Percentiles rank a stretch among this genome's conserved stretches.
These are phyloP conservation scores for Chelidonichthys spinosus DNA, from an alignment of 2,797 vertebrate genomes.

Conservation along the genomic window DNA sequence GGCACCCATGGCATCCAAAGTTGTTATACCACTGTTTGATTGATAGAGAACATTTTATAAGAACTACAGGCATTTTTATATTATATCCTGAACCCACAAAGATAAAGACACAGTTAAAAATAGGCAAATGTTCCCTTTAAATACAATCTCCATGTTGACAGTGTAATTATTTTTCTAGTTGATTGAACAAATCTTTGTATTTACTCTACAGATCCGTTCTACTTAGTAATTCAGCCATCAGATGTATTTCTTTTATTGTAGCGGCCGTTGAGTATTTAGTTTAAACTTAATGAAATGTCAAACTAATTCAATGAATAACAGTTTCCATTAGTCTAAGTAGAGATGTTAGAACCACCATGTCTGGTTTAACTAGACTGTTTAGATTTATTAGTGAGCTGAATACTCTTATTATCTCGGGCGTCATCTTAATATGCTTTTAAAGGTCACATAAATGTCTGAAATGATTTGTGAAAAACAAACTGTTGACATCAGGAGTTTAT, in stretches of 20 bases:
- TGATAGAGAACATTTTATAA: too few species aligned
- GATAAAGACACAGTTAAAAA: too few species aligned
- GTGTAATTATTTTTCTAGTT: neutral
- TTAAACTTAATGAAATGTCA: neutral
- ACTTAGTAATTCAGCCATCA: neutral
- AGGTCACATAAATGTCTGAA: neutral
- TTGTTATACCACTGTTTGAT: too few species aligned
- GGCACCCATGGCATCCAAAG: too few species aligned
- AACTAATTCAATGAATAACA: constrained; percentile 4
- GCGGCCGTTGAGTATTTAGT: neutral
- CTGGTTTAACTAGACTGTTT: neutral
- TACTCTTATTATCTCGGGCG: neutral
- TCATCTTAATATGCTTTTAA: neutral
- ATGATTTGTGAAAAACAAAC: neutral
- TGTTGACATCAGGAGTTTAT: neutral
- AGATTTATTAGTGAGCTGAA: neutral
- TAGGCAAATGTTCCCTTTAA: neutral
- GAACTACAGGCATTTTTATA: too few species aligned
- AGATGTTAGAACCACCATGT: neutral
- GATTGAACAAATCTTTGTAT: neutral
- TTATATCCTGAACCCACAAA: too few species aligned
- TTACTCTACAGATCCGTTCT: neutral
- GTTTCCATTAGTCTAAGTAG: neutral
- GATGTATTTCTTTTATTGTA: neutral
- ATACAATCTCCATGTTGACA: neutral